These are phyloP conservation scores for Rhizomys pruinosus DNA, from an alignment of 2,113 vertebrate species.

Conservation along the genomic window DNA sequence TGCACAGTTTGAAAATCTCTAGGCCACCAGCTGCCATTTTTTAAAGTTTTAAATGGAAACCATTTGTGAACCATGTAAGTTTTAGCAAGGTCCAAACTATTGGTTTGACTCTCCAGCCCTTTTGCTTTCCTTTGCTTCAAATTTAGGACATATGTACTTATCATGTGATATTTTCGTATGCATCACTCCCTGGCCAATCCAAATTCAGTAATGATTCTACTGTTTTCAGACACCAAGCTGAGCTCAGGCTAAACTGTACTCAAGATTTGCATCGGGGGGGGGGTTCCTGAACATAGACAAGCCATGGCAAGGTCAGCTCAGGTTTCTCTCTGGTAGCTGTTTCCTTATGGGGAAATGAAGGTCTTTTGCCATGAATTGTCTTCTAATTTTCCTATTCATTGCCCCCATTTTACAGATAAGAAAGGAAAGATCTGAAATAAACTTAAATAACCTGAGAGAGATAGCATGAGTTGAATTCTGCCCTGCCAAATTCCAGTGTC, in stretches of 20 bases:
- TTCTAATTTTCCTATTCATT: conserved; percentile 7
- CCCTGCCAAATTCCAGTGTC: neutral
- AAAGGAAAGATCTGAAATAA: neutral
- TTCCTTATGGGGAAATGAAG: neutral
- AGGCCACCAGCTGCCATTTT: neutral
- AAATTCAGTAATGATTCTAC: neutral
- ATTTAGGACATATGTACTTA: neutral
- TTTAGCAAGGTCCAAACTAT: neutral
- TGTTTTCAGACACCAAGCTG: neutral
- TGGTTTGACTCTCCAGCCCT: neutral
- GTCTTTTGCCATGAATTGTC: neutral
- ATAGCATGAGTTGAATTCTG: neutral
- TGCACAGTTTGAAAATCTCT: neutral
- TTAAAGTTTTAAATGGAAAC: neutral
- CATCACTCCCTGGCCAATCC: neutral
- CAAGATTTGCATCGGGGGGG: neutral
- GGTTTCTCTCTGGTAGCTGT: neutral
- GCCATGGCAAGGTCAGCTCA: neutral
- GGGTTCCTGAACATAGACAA: fast-evolving
- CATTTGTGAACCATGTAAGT: neutral
- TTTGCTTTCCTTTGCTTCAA: neutral
- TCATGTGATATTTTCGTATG: neutral
- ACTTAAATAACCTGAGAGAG: neutral
- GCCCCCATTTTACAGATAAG: neutral
- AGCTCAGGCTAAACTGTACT: fast-evolving